Base-by-base conservation (phyloP, 1,140 invertebrate species). In the Trichomalopsis sarcophagae region DNA sequence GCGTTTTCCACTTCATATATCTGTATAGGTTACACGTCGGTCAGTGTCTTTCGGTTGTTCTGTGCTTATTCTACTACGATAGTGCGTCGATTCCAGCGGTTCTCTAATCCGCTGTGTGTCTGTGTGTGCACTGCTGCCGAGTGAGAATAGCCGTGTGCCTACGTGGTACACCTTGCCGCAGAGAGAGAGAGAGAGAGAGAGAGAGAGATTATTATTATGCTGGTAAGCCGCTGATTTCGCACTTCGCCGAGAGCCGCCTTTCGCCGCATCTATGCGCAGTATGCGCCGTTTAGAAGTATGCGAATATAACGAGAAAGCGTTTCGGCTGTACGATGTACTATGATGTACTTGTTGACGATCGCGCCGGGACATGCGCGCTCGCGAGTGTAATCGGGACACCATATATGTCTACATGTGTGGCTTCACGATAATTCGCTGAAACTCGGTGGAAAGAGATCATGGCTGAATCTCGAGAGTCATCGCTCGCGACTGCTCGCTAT, bases 81-180 rank as follows among this genome's bases (percentile, higher is more conserved):
- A 9, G 40, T 44, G 40, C 40, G 10, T 44, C 40, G 40, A 44
- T 44, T 44, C 40, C 40, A 44, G 40, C 7, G 40, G 40, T 10
- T 44, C 40, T 10, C 6, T 44, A 44, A 44, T 40, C 27, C 13
- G 23, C 62, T 44, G 50, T 36, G 30, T 36, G 21, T 55, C 47
- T 17, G 17, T 47, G 23, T 17, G 17, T 27, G n/a, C 36, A n/a
- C 40, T 71, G 68, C 33, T 50, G 81, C 78, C 40, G 40, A 44
- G 40, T 44, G 40, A 44, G 40, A 44, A 44, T 44, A 27, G 27
- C 40, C 7, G 73, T 30, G 78, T 30, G 78, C 44, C 62, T 36
- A 7, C 69, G 83, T 88, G 81, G 87, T 87, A 47, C 9, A 81
- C 33, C 47, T n/a, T 47, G 73, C 77, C n/a, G 47, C 23, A 44